A percentile compares a stretch with the other conserved stretches of the same genome.
Conservation (phyloP, 2,888 invertebrate species). For the Macaria notata region DNA sequence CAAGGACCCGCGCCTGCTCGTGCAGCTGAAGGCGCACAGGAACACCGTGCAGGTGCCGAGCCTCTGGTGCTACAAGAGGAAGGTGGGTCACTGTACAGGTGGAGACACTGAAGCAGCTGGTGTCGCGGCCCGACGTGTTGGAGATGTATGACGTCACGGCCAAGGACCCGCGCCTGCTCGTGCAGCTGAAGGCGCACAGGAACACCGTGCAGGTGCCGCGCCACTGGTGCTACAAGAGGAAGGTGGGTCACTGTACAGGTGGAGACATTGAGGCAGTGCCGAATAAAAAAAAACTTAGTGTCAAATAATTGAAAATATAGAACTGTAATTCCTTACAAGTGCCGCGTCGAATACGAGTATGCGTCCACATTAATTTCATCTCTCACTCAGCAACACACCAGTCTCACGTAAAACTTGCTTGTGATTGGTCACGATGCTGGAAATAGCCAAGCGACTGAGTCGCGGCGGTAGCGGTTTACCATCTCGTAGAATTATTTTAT, state of each 20-base stretch:
- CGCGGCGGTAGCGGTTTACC: no score
- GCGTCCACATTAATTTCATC: no score
- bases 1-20: constrained; percentile 96
- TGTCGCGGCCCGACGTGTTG: constrained; percentile 97
- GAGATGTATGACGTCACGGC: constrained; percentile 99
- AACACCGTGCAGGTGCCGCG: constrained; percentile 99
- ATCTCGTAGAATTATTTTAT: no score
- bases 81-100: constrained; percentile 84
- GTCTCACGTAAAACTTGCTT: no score
- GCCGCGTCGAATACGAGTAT: no score
- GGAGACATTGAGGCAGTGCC: constrained; percentile 95
- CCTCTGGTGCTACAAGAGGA: constrained; percentile 99
- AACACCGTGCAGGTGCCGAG: constrained; percentile 99
- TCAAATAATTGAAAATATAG: no score
- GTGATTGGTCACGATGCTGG: no score
- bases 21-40: constrained; percentile 97
- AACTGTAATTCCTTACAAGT: no score
- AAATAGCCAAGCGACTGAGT: no score
- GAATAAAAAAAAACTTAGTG: no score
- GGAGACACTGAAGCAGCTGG: constrained; percentile 97
- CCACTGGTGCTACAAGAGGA: constrained; percentile 99
- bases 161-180: constrained; percentile 96
- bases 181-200: constrained; percentile 97
- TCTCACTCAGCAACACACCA: no score
- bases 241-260: constrained; percentile 84